Base-by-base conservation (phyloP, 2,888 invertebrate species). In the Amphipyra tragopoginis region DNA sequence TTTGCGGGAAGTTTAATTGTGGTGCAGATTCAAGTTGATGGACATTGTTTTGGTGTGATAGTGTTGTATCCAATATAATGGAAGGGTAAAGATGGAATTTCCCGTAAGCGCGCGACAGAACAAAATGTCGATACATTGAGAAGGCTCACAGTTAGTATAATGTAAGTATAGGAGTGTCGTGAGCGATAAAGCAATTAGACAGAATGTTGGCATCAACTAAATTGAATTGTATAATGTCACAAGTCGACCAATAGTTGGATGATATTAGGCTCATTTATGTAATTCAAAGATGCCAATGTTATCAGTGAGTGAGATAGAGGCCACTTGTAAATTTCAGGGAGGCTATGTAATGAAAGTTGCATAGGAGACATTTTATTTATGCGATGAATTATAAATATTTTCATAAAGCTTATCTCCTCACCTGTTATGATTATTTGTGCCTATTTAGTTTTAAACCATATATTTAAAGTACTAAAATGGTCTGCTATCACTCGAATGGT, bases 31-130 rank as follows among this genome's bases (percentile, higher is more conserved):
- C 45, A 75, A 86, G 91, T 83, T 72, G 93, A 86, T 68, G 92
- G 94, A 94, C 94, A 93, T 87, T 90, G 89, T 86, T 90, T 85
- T 93, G 94, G 93, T 90, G 90, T 93, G 94, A 86, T 88, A 93
- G 94, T 94, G 94, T 94, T 94, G 94, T 94, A 94, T 94, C 94
- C 94, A 91, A 87, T 91, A 86, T 86, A 87, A 90, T 93, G 94
- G 94, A 94, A 94, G 93, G 91, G 84, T 88, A 82, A 77, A 87
- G 90, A 79, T 77, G 87, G 90, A 86, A 87, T 86, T 90, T 93
- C 93, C 94, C 93, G 93, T 86, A 86, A 85, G 87, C 82, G 82
- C 69, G 84, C 77, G 79, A 84, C 80, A 66, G 70, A 75, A 90
- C 85, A 85, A 87, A 87, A 82, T 77, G 83, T 84, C 82, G 87